These are phyloP conservation scores for Drosophila subobscura DNA, from an alignment of 1,140 invertebrate genomes.

Conservation along the genomic window DNA sequence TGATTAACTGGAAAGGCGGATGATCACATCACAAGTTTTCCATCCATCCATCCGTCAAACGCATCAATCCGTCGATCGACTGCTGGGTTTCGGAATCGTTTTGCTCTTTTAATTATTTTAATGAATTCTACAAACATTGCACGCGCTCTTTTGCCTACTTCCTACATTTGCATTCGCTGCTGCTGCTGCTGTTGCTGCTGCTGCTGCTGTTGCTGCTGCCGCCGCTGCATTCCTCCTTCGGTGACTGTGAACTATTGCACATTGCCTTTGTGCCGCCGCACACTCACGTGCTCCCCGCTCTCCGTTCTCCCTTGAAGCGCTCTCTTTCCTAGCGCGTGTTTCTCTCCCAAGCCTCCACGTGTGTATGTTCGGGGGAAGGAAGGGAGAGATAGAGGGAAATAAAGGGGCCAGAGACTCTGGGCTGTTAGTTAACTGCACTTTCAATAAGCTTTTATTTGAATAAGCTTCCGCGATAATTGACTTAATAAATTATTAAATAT, in stretches of 20 bases:
- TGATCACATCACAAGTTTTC: conserved; percentile 38
- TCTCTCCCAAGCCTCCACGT: conserved; percentile 52
- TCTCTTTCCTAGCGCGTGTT: conserved; percentile 55
- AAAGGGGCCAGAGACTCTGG: conserved; percentile 26
- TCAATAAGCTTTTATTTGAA: conserved; percentile 68
- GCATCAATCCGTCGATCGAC: background rate
- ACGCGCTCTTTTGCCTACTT: conserved; percentile 10
- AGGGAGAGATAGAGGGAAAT: conserved; percentile 10
- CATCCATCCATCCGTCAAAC: conserved; percentile 2
- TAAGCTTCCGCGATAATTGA: conserved; percentile 76
- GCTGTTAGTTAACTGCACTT: conserved; percentile 55
- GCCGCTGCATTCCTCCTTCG: conserved; percentile 8
- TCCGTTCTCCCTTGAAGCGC: background rate
- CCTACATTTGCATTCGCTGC: conserved; percentile 30
- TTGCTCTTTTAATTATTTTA: conserved; percentile 46
- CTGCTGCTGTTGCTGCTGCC: conserved; percentile 24
- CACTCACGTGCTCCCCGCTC: conserved; percentile 1
- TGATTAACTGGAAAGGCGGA: conserved; percentile 8
- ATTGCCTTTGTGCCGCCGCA: conserved; percentile 6
- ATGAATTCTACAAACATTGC: conserved; percentile 47
- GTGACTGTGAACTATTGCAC: conserved; percentile 39
- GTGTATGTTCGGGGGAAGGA: conserved; percentile 10
- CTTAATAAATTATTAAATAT: conserved; percentile 74
- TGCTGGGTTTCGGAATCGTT: background rate
- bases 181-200: background rate